Evolutionary conservation across 64 coral and sea anemone genomes (phyloP).

Genomic region (Dendrophyllia cribrosa): DNA sequence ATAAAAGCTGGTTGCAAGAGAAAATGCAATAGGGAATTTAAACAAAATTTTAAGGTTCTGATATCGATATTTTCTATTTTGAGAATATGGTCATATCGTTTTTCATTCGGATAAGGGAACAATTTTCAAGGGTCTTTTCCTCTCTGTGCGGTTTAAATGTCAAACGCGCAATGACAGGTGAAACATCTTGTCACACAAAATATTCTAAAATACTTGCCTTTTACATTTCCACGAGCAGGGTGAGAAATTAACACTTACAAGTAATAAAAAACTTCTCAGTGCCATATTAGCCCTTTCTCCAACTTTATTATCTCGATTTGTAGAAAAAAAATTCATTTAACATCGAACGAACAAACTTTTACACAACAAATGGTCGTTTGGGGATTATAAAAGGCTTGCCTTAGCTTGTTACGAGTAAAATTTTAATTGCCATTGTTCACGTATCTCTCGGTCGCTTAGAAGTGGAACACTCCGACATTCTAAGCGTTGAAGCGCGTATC

Average conservation of each 20-base stretch:
- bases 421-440: slow-evolving; percentile 61
- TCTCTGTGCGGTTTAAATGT: background rate
- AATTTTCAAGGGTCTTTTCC: background rate
- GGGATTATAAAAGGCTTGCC: background rate
- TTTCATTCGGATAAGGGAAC: background rate
- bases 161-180: background rate
- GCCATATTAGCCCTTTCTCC: background rate
- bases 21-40: background rate
- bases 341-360: background rate
- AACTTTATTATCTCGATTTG: background rate
- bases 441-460: slow-evolving; percentile 29
- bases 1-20: background rate
- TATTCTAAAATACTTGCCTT: background rate
- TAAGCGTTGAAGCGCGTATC: background rate
- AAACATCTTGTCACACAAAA: slow-evolving; percentile 14
- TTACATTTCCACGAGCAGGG: background rate
- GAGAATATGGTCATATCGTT: background rate
- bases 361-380: background rate
- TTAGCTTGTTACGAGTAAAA: slow-evolving; percentile 19
- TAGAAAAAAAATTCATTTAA: background rate
- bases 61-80: background rate
- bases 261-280: background rate
- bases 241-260: slow-evolving; percentile 14
- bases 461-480: background rate
- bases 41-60: background rate